phyloP scores from a whole-genome alignment of 2,113 vertebrate genomes.

The Podarcis cretensis region DNA sequence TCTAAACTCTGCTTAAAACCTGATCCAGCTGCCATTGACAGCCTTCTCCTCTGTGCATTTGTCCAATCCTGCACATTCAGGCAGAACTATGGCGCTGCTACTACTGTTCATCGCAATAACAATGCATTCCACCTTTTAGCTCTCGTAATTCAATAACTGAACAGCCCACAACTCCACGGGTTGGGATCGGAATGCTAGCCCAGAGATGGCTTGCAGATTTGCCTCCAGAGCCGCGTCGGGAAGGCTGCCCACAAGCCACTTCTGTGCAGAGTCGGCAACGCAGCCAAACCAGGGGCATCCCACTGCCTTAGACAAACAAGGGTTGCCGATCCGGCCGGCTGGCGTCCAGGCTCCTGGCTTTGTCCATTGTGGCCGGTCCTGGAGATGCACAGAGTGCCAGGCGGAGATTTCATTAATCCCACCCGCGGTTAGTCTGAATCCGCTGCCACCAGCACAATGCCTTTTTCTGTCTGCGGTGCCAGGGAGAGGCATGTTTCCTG shows the following conservation, averaged over 20 bases:
- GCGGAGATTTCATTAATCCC: slow-evolving; percentile 74
- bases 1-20: too few relatives aligned
- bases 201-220: background rate
- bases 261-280: slow-evolving; percentile 12
- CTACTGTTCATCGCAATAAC: too few relatives aligned
- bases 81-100: too few relatives aligned
- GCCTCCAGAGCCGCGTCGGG: background rate
- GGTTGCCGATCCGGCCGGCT: slow-evolving; percentile 49
- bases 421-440: slow-evolving; percentile 74
- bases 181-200: background rate
- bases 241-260: background rate
- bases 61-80: too few relatives aligned
- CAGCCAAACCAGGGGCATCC: slow-evolving; percentile 44
- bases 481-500: slow-evolving; percentile 66
- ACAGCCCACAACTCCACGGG: background rate
- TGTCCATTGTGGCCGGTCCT: slow-evolving; percentile 44
- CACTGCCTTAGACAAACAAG: slow-evolving; percentile 36
- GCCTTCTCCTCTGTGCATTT: too few relatives aligned
- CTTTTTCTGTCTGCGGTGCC: slow-evolving; percentile 68
- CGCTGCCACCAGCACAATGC: slow-evolving; percentile 75
- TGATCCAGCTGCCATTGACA: too few relatives aligned
- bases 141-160: too few relatives aligned
- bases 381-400: slow-evolving; percentile 57
- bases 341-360: slow-evolving; percentile 55
- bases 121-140: too few relatives aligned